Evolutionary conservation across 2,113 vertebrate species (phyloP), one percentile per base, ranked within the genome.

Genomic region (Coptodon rendalli): DNA sequence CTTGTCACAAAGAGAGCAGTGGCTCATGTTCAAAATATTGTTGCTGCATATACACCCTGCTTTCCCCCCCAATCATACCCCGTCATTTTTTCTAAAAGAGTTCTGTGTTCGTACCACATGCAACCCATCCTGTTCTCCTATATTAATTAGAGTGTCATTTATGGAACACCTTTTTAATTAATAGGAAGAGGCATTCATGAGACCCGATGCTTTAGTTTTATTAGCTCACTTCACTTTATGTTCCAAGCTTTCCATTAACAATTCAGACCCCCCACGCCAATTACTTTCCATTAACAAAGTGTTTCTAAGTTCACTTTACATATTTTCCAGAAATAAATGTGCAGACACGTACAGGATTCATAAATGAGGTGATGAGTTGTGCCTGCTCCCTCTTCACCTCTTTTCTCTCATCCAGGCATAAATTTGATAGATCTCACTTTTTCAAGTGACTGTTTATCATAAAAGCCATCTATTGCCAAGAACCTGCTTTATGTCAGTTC

Each of bases 381-480:
- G 34, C 52, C 43, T 38, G 56, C 38, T 31, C 48, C 48, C 17
- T 66, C 16, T 81, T 90, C 27, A 48, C 56, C 57, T 17, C 22
- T 19, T 83, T 29, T 48, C 57, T 71, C 57, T 40, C 27, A 24
- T 19, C 10, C 22, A 79, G 19, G 57, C 52, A 68, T 24, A 68
- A 63, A 83, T 83, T 73, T 91, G 85, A 89, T 84, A 50, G 82
- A 84, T 80, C 88, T 85, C 80, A 80, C 66, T 80, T 91, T 89
- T 84, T 84, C 43, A 80, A 54, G 22, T 56, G 83, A 85, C 61
- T 86, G 86, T 56, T 73, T 56, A 87, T 91, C 81, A 82, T 34
- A 43, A 61, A 79, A 53, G 29, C 48, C 29, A 85, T 91, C 48
- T 84, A 87, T 78, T 73, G 57, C 31, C 80, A 89, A 89, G 54